These are phyloP conservation scores for Lissonota sp. DNA, from an alignment of 2,888 invertebrate species.

Conservation along the genomic window DNA sequence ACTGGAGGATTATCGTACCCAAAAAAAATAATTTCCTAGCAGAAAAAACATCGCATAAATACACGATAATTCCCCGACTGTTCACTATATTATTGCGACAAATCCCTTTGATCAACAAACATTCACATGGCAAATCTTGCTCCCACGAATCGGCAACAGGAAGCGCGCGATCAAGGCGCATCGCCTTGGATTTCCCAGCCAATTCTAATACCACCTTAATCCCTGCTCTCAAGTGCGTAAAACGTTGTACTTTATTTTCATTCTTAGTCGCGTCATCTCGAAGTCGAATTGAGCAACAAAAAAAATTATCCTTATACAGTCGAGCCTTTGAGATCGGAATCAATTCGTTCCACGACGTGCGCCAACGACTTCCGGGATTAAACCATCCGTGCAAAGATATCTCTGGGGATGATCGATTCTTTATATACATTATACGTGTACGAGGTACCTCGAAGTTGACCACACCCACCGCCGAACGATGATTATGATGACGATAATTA, in stretches of 20 bases:
- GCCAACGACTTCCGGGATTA: conserved; percentile 14
- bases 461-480: conserved; percentile 18
- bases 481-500: conserved; percentile 2
- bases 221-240: not conserved
- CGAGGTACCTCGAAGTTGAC: conserved; percentile 12
- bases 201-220: conserved; percentile 42
- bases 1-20: not conserved
- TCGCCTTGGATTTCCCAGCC: conserved; percentile 15
- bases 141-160: conserved; percentile 25
- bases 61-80: no score
- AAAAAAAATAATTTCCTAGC: not conserved
- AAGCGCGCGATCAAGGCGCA: not conserved
- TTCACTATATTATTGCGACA: conserved; percentile 33
- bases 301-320: not conserved
- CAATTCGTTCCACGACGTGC: not conserved
- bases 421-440: not conserved
- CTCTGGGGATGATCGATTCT: conserved; percentile 20
- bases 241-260: not conserved
- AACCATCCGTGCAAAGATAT: conserved; percentile 21
- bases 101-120: conserved; percentile 42
- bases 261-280: not conserved
- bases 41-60: not conserved
- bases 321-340: not conserved
- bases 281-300: not conserved
- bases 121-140: conserved; percentile 8